Base-by-base conservation (phyloP, 1,140 invertebrate genomes). In the Macrostomum lignano region DNA sequence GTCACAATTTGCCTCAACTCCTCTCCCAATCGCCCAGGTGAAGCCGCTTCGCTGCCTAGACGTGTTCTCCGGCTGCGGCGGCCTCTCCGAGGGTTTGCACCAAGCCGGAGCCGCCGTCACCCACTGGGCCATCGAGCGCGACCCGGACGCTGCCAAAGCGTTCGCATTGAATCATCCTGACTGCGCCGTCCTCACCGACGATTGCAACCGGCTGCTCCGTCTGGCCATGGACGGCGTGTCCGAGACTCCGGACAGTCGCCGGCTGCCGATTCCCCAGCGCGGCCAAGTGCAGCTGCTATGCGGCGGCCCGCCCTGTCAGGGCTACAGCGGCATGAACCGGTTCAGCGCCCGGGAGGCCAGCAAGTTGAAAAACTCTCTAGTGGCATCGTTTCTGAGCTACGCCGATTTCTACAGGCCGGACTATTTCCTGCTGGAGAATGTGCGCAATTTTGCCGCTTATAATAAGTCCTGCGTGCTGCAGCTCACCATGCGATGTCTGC, bases 281-380 rank as follows among this genome's bases (percentile, higher is more conserved):
- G 46, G 44, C 28, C 7, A 46, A 73, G n/a, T n/a, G n/a, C 74
- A 81, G 42, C 47, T 81, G 23, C 47, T 82, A 2, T 74, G 73
- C 47, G 77, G 75, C 22, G 75, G 76, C 3, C 76, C 76, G n/a
- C 76, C 76, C 1, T 82, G 76, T 49, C 77, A 82, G 57, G 76
- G 76, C 0, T 82, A 79, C 51, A 75, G 71, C 38, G 73, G 72
- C 17, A 77, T 81, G 73, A 81, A 81, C 55, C 60, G 74, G 13
- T 81, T 81, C 48, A 79, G 74, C 53, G 70, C 67, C 0, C 54
- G 73, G n/a, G 70, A 78, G 42, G 79, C 78, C 53, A 78, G 74
- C 1, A 61, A 68, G 17, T 79, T 81, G 43, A 78, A n/a, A n/a
- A n/a, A n/a, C n/a, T n/a, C n/a, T n/a, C n/a, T n/a, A n/a, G n/a